Base-by-base conservation (phyloP, 2,888 invertebrate genomes). In the Agrochola litura region DNA sequence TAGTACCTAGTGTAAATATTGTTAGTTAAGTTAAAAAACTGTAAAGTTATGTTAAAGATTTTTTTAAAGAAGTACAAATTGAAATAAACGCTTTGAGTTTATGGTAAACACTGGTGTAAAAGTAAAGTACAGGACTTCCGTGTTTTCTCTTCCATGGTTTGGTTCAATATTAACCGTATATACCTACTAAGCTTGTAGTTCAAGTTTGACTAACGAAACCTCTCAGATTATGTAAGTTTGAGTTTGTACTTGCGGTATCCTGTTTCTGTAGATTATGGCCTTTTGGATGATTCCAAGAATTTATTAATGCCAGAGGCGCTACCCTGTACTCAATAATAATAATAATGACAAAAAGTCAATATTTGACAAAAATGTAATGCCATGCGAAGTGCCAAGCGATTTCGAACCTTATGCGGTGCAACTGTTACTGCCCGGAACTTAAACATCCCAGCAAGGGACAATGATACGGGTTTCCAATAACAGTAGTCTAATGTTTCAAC, bases 131-230 rank as follows among this genome's bases (percentile, higher is more conserved):
- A 25, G 9, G 12, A 52, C 41, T 76, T 54, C 30, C 30, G 10
- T 54, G 22, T 61, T 54, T 37, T 54, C 22, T 12, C 22, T 16
- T 22, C 10, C 19, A 12, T 46, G 25, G 61, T 54, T 54, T 16
- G 16, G 30, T n/a, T 54, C n/a, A 76, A 77, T 63, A 77, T 46
- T 77, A 54, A 37, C 43, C 54, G n/a, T n/a, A 6, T 25, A 12
- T 6, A 61, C n/a, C n/a, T n/a, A n/a, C 52, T 76, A 30, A 8
- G 16, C 6, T 30, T 6, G 30, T 30, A 30, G 41, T 52, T 76
- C 10, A 22, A 30, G 43, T 77, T 75, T 76, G 49, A 22, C 30
- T 61, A 41, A 16, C 52, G 2, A 58, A 52, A 54, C 77, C 54
- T 54, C 77, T 25, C 54, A n/a, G 46, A 37, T 77, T 54, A 54